Base-by-base conservation (phyloP, 2,888 invertebrate genomes). In the Scaptomyza tumidula region DNA sequence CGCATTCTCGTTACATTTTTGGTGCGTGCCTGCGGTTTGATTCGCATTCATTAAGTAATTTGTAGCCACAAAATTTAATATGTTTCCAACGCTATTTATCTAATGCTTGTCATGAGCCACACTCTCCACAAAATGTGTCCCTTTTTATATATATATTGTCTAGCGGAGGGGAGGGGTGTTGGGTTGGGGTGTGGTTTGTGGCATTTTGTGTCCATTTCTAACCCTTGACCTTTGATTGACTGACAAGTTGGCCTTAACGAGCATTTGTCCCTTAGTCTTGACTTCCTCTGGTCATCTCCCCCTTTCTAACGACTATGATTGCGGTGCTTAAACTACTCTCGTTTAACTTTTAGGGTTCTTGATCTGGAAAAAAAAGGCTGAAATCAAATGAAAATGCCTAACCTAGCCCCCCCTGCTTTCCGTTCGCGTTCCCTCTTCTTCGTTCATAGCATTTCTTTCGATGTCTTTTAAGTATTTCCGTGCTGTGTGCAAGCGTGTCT, bases 171-270 rank as follows among this genome's bases (percentile, higher is more conserved):
- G 6, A n/a, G 27, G 33, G 1, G 5, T 1, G 16, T 0, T 0
- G 6, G 19, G 1, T 19, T 19, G 10, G 11, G 9, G 11, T 1
- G 11, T 6, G 7, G 6, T 19, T 2, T 19, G 19, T 19, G 6
- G 3, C 24, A 14, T 6, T 37, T 19, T 11, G 11, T 16, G 41
- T 41, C 19, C 35, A 50, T 57, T 27, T 39, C 45, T 43, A 69
- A 77, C 78, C 78, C 85, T 82, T 85, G 81, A 86, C 87, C 85
- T 75, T 80, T 86, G 87, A 86, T 86, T 86, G 85, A 86, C 85
- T 85, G 83, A 78, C 86, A 86, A 86, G 76, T 83, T 83, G 83
- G 59, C 78, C 78, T 66, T 78, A 82, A 83, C 81, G 76, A 82
- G 66, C 69, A 60, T 41, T 41, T 24, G 10, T 41, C 24, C 24